Percentiles rank a stretch among this genome's conserved stretches.
Evolutionary conservation across 1,140 invertebrate species (phyloP).

Genomic region (Aradophagus sp.): DNA sequence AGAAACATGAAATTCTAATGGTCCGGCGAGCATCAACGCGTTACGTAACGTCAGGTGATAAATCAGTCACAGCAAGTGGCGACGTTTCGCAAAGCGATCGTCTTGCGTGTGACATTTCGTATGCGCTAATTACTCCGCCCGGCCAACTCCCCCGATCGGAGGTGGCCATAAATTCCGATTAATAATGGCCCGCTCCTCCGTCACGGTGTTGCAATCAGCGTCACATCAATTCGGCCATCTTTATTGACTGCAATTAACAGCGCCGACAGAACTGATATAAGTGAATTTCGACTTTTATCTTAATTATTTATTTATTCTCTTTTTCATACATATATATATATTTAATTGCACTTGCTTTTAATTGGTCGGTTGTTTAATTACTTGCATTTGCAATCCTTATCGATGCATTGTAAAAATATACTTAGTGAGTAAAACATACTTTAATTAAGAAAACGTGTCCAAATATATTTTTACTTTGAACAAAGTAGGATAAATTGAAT

Average conservation of each 20-base stretch:
- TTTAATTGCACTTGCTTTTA: too few relatives aligned
- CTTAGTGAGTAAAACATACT: too few relatives aligned
- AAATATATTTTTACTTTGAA: too few relatives aligned
- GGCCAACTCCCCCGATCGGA: slow-evolving; percentile 9
- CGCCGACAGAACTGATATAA: too few relatives aligned
- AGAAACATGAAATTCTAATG: slow-evolving; percentile 46
- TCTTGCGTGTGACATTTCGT: slow-evolving; percentile 44
- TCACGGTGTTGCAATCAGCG: slow-evolving; percentile 14
- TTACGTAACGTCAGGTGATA: slow-evolving; percentile 42
- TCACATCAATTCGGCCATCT: not conserved
- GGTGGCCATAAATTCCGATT: slow-evolving; percentile 32
- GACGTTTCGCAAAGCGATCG: slow-evolving; percentile 39
- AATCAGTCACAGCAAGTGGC: slow-evolving; percentile 40
- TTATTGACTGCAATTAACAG: slow-evolving; percentile 3
- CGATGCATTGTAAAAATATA: too few relatives aligned
- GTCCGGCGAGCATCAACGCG: slow-evolving; percentile 20
- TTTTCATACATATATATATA: too few relatives aligned
- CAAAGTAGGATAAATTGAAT: too few relatives aligned
- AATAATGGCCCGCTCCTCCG: slow-evolving; percentile 10
- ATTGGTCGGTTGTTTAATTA: too few relatives aligned
- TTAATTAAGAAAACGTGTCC: too few relatives aligned
- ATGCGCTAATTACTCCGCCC: slow-evolving; percentile 32
- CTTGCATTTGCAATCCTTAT: too few relatives aligned
- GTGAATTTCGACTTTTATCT: too few relatives aligned
- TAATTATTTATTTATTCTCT: too few relatives aligned